Conservation (phyloP, 2,113 vertebrate species). For the Amazona guildingii region DNA sequence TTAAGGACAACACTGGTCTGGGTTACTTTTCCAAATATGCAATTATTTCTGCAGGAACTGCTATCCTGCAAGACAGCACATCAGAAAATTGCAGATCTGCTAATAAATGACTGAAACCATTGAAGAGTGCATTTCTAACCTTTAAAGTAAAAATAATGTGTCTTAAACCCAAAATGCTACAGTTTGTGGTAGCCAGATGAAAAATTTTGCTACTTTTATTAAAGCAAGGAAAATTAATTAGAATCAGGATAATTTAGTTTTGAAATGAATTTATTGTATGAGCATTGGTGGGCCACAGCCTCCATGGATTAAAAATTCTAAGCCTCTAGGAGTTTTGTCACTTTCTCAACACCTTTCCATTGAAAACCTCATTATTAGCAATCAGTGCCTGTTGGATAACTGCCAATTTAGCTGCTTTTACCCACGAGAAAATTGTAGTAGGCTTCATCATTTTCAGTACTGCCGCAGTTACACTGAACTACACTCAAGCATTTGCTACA, state of each 20-base stretch:
- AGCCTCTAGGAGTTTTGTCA: neutral
- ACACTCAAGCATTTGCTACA: neutral
- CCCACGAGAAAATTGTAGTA: neutral
- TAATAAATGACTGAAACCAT: neutral
- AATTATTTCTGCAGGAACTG: neutral
- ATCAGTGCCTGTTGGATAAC: neutral
- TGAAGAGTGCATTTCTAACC: neutral
- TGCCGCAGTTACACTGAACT: neutral
- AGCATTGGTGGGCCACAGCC: neutral
- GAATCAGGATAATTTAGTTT: neutral
- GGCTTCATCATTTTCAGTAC: neutral
- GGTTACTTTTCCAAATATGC: neutral
- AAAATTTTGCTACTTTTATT: neutral
- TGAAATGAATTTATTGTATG: neutral
- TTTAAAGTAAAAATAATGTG: neutral
- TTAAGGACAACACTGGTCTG: neutral
- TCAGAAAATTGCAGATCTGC: neutral
- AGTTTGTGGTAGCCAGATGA: neutral
- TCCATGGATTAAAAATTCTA: neutral
- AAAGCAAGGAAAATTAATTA: neutral
- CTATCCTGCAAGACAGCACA: neutral
- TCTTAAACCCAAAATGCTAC: neutral
- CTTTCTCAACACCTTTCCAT: neutral
- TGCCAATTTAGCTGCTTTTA: neutral
- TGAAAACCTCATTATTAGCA: accelerated